A percentile compares a stretch with the other conserved stretches of the same genome.
Evolutionary conservation across 2,113 vertebrate genomes (phyloP).

Genomic region (Gobiocypris rarus): DNA sequence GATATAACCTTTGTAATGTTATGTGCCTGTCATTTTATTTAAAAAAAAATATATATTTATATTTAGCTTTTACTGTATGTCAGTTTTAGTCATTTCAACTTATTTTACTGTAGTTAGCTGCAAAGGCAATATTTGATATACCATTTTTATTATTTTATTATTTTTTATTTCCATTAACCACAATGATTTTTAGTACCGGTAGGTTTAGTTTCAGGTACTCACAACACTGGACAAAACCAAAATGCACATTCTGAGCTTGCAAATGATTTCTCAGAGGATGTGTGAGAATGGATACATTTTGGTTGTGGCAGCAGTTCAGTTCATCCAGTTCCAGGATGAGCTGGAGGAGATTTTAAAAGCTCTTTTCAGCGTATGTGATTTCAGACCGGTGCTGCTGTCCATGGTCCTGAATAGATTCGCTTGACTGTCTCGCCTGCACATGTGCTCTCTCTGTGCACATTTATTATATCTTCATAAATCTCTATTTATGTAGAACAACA

Average conservation of each 20-base stretch:
- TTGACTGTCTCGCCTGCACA: background rate
- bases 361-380: background rate
- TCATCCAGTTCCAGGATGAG: background rate
- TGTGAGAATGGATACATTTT: background rate
- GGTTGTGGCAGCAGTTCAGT: background rate
- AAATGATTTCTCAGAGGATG: background rate
- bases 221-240: background rate
- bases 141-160: background rate
- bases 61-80: background rate
- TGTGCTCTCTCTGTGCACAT: background rate
- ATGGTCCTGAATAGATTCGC: constrained; percentile 4
- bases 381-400: constrained; percentile 16
- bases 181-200: background rate
- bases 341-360: background rate
- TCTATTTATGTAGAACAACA: background rate
- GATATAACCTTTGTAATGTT: background rate
- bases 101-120: background rate
- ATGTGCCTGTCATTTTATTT: background rate
- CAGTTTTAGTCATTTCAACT: background rate
- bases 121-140: background rate
- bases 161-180: background rate
- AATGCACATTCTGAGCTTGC: background rate
- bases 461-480: constrained; percentile 25
- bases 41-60: background rate
- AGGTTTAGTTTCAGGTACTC: background rate